Evolutionary conservation across 2,113 vertebrate species (phyloP).

Genomic region (Lutjanus erythropterus): DNA sequence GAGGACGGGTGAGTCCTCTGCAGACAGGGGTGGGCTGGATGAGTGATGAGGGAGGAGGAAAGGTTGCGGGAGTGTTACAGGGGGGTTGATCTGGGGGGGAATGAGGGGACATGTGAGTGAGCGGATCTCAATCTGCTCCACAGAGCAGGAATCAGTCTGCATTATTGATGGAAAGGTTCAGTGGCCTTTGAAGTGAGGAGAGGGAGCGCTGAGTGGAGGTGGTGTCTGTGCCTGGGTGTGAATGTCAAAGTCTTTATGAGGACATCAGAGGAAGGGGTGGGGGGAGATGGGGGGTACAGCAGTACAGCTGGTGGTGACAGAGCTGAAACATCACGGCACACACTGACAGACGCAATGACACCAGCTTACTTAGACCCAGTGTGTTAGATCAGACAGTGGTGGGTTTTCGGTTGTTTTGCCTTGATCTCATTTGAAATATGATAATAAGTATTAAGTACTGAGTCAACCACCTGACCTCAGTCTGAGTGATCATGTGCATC

Average conservation of each 20-base stretch:
- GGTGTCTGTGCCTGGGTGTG: slow-evolving; percentile 10
- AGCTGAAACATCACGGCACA: slow-evolving; percentile 31
- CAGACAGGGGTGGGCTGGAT: slow-evolving; percentile 1
- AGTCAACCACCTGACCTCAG: neutral
- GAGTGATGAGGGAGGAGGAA: slow-evolving; percentile 2
- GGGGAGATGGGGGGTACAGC: neutral
- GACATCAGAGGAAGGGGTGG: slow-evolving; percentile 12
- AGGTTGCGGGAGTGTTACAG: slow-evolving; percentile 13
- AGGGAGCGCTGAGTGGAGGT: neutral
- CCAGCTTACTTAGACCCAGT: neutral
- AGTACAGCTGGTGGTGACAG: neutral
- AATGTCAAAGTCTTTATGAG: slow-evolving; percentile 55
- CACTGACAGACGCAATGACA: neutral
- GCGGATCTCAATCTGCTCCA: slow-evolving; percentile 28
- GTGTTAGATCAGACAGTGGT: neutral
- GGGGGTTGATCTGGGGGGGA: slow-evolving; percentile 6
- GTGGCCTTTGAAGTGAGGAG: slow-evolving; percentile 62
- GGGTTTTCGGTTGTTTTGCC: neutral
- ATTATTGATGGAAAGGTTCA: slow-evolving; percentile 74
- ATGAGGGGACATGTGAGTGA: slow-evolving; percentile 14
- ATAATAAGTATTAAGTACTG: neutral
- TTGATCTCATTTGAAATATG: neutral
- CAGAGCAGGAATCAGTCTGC: slow-evolving; percentile 31
- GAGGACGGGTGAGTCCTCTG: neutral
- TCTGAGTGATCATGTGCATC: neutral